Evolutionary conservation across 2,888 invertebrate species (phyloP), one percentile per base, ranked within the genome.

Genomic region (Rhodophaea formosa): DNA sequence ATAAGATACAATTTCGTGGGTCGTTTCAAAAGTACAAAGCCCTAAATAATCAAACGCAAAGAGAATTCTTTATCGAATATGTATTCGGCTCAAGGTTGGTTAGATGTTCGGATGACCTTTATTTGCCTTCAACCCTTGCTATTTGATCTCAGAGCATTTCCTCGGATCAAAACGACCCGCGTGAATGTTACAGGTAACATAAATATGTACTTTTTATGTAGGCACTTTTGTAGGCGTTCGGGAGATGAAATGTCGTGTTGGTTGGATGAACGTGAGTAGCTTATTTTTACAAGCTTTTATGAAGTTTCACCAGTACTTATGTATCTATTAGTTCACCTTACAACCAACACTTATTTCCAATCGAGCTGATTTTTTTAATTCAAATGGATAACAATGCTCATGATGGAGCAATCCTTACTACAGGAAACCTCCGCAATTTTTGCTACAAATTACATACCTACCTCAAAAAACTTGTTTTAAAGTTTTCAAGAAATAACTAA

Each of bases 81-180:
- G n/a, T 39, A 39, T 5, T 3, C n/a, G 23, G 23, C 23, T 46
- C 23, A 46, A 46, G 46, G 46, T 46, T 46, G 23, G 46, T 46
- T 46, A 17, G 46, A 46, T 23, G 12, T 46, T 12, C 46, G n/a
- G 46, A 29, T 46, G 46, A 46, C 46, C 46, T 46, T 46, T 46
- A 46, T 46, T 46, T 46, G 23, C 46, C 46, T 46, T 12, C n/a
- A 46, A 46, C 17, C 46, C 46, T 39, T 39, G 39, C 39, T 46
- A 17, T 46, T 46, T 46, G 23, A 46, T 12, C 46, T 46, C 17
- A 23, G 46, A 46, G 46, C 46, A 17, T 46, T 46, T 46, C 46
- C 46, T 29, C 7, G 46, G 46, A 46, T 46, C 46, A 46, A 29
- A 46, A 10, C 46, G 46, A 23, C 46, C 46, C 46, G 17, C 7